Percentiles rank a stretch among this genome's conserved stretches.
Conservation (phyloP, 2,797 vertebrate species). For the Diplodus puntazzo region DNA sequence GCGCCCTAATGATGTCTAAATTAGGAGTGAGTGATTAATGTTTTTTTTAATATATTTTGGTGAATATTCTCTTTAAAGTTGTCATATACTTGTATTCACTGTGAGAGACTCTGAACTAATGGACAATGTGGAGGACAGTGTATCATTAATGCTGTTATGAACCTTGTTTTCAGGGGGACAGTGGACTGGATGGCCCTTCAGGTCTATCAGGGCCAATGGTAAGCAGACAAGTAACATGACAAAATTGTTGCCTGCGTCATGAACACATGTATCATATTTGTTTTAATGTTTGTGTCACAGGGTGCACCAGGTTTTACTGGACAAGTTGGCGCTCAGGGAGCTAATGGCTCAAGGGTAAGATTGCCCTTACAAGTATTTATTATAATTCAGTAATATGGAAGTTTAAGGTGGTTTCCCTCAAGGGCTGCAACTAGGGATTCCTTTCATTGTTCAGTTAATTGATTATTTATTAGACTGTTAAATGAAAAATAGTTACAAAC, state of each 20-base stretch:
- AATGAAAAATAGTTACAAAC: neutral
- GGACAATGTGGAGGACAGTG: neutral
- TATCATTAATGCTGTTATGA: slow-evolving; percentile 20
- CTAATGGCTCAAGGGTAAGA: slow-evolving; percentile 90
- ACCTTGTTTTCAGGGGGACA: slow-evolving; percentile 78
- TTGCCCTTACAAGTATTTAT: neutral
- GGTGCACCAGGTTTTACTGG: slow-evolving; percentile 87
- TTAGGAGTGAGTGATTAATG: too few species aligned
- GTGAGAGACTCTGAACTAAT: neutral
- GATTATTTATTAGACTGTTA: neutral
- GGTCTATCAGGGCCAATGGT: slow-evolving; percentile 79
- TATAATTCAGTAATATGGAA: neutral
- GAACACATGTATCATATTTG: too few species aligned
- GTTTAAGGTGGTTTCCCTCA: neutral
- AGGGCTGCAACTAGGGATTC: neutral
- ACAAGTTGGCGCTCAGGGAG: slow-evolving; percentile 82
- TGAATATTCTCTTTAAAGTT: neutral
- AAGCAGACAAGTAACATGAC: slow-evolving; percentile 10
- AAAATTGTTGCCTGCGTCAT: neutral
- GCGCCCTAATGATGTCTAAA: neutral
- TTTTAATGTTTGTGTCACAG: slow-evolving; percentile 67
- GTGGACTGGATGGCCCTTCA: slow-evolving; percentile 76
- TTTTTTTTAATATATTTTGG: neutral
- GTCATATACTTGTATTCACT: neutral
- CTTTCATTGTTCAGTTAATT: neutral